A percentile compares a stretch with the other conserved stretches of the same genome.
These are phyloP conservation scores for Oplegnathus fasciatus DNA, from an alignment of 2,113 vertebrate genomes.

Conservation along the genomic window DNA sequence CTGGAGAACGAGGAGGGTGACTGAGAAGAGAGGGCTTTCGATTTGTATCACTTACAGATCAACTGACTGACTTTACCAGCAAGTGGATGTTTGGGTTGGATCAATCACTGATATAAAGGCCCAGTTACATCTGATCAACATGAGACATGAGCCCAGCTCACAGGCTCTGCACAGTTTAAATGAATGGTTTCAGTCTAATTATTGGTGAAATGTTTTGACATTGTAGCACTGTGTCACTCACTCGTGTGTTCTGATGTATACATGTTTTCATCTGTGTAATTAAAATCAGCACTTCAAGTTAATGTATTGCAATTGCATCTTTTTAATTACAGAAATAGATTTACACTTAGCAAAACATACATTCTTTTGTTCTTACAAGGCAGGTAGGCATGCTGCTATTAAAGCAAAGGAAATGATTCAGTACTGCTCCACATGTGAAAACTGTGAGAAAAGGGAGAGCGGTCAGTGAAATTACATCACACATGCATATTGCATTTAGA, in stretches of 20 bases:
- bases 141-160: not conserved
- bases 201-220: constrained; percentile 1
- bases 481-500: constrained; percentile 7
- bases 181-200: not conserved
- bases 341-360: constrained; percentile 67
- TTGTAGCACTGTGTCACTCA: constrained; percentile 23
- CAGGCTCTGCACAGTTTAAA: constrained; percentile 1
- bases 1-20: constrained; percentile 91
- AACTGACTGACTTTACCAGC: not conserved
- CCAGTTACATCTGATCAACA: not conserved
- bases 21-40: constrained; percentile 59
- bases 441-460: not conserved
- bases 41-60: not conserved
- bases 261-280: constrained; percentile 27
- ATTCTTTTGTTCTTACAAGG: constrained; percentile 63
- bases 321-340: constrained; percentile 75
- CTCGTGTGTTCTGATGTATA: constrained; percentile 1
- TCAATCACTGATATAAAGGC: not conserved
- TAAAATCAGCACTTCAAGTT: constrained; percentile 58
- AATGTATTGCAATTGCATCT: constrained; percentile 51
- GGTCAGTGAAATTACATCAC: not conserved
- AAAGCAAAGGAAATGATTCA: not conserved
- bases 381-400: constrained; percentile 51
- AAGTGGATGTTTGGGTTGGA: not conserved
- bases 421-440: not conserved